phyloP scores from a whole-genome alignment of 2,888 invertebrate species.

The Antheraea assamensis region DNA sequence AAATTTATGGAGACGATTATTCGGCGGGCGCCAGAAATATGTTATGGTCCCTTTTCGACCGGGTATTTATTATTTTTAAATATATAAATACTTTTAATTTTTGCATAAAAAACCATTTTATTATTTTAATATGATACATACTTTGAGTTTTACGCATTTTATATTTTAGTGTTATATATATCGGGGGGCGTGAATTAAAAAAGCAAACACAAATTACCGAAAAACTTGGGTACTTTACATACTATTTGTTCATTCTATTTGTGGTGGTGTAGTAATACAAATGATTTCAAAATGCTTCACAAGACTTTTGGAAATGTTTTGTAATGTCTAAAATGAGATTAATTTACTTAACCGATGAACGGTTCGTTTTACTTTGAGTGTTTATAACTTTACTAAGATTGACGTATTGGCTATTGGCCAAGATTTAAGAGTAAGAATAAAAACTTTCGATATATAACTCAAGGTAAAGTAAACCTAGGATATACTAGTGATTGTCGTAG shows the following conservation, averaged over 20 bases:
- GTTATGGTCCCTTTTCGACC: constrained; percentile 73
- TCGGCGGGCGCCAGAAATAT: constrained; percentile 62
- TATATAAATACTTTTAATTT: neutral
- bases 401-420: constrained; percentile 52
- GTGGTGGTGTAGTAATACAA: neutral
- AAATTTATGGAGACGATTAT: constrained; percentile 66
- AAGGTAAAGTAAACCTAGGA: neutral
- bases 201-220: neutral
- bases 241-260: neutral
- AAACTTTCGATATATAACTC: constrained; percentile 23
- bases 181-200: neutral
- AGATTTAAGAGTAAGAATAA: constrained; percentile 32
- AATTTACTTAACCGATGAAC: constrained; percentile 13
- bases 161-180: neutral
- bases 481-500: neutral
- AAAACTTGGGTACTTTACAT: neutral
- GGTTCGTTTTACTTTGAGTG: constrained; percentile 18
- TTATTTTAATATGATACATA: neutral
- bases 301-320: neutral
- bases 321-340: constrained; percentile 23
- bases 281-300: neutral
- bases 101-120: neutral
- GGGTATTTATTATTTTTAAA: constrained; percentile 48
- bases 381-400: constrained; percentile 28
- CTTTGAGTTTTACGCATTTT: neutral